phyloP scores from a whole-genome alignment of 2,888 invertebrate species.

The Unio pictorum region DNA sequence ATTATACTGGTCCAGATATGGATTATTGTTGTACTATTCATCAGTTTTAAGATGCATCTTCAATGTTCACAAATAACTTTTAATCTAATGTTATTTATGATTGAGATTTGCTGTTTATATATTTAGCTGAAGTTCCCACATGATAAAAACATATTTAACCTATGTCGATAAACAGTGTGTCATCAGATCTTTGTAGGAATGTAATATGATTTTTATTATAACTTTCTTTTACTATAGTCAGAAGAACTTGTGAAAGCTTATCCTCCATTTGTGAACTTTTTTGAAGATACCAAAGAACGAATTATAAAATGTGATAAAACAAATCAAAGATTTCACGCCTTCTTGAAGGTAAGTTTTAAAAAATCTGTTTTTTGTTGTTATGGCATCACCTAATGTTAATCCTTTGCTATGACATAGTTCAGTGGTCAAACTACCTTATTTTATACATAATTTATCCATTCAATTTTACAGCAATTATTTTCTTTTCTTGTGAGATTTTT shows the following conservation, averaged over 20 bases:
- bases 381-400: too few relatives aligned
- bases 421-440: too few relatives aligned
- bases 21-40: too few relatives aligned
- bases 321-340: slow-evolving; percentile 97
- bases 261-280: slow-evolving; percentile 98
- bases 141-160: neutral
- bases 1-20: too few relatives aligned
- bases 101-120: neutral
- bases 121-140: neutral
- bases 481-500: too few relatives aligned
- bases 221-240: slow-evolving; percentile 73
- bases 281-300: slow-evolving; percentile 96
- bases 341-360: slow-evolving; percentile 87
- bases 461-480: too few relatives aligned
- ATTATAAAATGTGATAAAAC: slow-evolving; percentile 90
- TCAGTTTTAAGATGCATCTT: too few relatives aligned
- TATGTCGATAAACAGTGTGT: neutral
- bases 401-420: too few relatives aligned
- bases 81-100: neutral
- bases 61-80: too few relatives aligned
- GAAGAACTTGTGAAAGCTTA: slow-evolving; percentile 93
- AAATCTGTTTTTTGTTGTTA: neutral
- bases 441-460: too few relatives aligned
- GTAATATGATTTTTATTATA: neutral
- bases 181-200: neutral